Evolutionary conservation across 1,140 invertebrate genomes (phyloP).

Genomic region (Drosophila nasuta): DNA sequence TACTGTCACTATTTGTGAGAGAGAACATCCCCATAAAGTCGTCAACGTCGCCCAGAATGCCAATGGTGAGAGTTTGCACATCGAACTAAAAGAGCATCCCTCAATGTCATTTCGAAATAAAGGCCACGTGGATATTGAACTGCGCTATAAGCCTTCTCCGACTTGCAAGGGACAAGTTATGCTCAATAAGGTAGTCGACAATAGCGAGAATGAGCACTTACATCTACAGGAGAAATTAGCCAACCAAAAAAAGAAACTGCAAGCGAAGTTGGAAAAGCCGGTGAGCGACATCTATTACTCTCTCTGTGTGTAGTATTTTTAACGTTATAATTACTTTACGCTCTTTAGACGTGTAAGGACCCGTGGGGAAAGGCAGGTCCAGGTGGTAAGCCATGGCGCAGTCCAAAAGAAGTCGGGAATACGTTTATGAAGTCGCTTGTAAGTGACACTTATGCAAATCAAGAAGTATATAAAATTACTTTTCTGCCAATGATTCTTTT

Average conservation of each 20-base stretch:
- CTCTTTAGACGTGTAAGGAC: constrained; percentile 57
- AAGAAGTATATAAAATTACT: neutral
- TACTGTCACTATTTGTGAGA: constrained; percentile 76
- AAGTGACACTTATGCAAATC: constrained; percentile 54
- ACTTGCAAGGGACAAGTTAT: constrained; percentile 77
- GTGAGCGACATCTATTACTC: constrained; percentile 70
- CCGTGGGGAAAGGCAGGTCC: constrained; percentile 87
- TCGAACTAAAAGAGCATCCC: constrained; percentile 85
- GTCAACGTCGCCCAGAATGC: constrained; percentile 70
- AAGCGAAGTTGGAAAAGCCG: constrained; percentile 78
- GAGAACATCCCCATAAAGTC: constrained; percentile 56
- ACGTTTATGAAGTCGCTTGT: constrained; percentile 88
- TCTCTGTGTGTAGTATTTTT: constrained; percentile 26
- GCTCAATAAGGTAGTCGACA: constrained; percentile 84
- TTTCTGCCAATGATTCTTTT: neutral
- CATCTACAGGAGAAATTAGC: constrained; percentile 61
- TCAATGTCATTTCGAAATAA: constrained; percentile 85
- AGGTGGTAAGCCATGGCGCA: constrained; percentile 87
- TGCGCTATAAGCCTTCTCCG: constrained; percentile 85
- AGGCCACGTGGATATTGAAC: constrained; percentile 85
- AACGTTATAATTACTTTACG: constrained; percentile 1
- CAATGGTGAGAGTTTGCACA: constrained; percentile 84
- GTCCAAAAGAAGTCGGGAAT: constrained; percentile 86
- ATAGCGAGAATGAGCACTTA: constrained; percentile 67
- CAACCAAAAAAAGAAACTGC: constrained; percentile 69